These are phyloP conservation scores for Amphiprion clarkii DNA, from an alignment of 2,797 vertebrate genomes.

Conservation along the genomic window DNA sequence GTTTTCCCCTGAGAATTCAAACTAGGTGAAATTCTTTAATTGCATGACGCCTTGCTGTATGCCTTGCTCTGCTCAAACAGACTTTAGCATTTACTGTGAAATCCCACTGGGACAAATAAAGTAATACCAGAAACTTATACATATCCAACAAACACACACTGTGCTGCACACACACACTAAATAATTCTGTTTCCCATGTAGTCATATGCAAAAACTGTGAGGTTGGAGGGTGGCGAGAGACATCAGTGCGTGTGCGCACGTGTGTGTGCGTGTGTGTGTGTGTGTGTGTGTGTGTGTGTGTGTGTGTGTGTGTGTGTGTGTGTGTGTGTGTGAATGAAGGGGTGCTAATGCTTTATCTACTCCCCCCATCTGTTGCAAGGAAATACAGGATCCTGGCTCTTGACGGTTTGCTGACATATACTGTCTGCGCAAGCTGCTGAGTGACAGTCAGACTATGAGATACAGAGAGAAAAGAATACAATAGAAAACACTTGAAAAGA, in stretches of 20 bases:
- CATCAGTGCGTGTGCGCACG: background rate
- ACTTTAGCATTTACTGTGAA: conserved; percentile 37
- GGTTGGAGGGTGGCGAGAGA: background rate
- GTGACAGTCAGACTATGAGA: conserved; percentile 50
- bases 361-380: conserved; percentile 52
- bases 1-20: conserved; percentile 26
- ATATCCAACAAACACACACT: too few species aligned
- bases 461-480: conserved; percentile 47
- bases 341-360: conserved; percentile 45
- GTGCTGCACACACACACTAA: too few species aligned
- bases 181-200: background rate
- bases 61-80: background rate
- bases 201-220: background rate
- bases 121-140: background rate
- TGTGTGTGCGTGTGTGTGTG: conserved; percentile 21
- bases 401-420: conserved; percentile 56
- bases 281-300: conserved; percentile 22
- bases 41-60: conserved; percentile 2
- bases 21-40: conserved; percentile 39
- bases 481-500: conserved; percentile 64
- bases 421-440: conserved; percentile 59
- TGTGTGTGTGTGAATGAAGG: conserved; percentile 7
- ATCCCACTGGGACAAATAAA: conserved; percentile 29
- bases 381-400: conserved; percentile 54
- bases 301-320: conserved; percentile 12